A percentile compares a stretch with the other conserved stretches of the same genome.
These are phyloP conservation scores for Lineus longissimus DNA, from an alignment of 1,140 invertebrate species.

Conservation along the genomic window DNA sequence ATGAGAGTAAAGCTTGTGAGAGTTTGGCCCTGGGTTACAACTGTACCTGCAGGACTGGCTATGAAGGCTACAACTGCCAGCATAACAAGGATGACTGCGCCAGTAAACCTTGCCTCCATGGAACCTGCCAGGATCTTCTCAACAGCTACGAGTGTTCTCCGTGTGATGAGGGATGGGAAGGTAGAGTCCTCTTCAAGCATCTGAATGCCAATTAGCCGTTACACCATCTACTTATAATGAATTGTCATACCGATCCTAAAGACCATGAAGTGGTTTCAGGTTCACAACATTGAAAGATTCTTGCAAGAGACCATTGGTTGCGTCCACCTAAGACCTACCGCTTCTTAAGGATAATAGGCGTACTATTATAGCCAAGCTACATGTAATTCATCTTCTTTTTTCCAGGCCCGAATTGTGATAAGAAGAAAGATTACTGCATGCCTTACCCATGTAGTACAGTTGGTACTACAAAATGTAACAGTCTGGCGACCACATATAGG, in stretches of 20 bases:
- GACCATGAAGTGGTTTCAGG: not conserved
- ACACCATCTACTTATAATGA: not conserved
- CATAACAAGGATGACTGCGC: slow-evolving; percentile 90
- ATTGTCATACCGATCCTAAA: not conserved
- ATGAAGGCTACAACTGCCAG: not conserved
- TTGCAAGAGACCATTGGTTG: no score
- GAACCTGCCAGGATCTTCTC: slow-evolving; percentile 44
- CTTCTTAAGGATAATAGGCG: no score
- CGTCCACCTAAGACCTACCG: no score
- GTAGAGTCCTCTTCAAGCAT: not conserved
- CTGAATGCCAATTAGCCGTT: not conserved
- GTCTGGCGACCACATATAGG: no score
- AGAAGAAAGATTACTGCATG: no score
- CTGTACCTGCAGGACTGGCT: not conserved
- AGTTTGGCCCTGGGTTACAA: not conserved
- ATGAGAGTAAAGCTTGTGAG: not conserved
- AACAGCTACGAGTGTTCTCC: not conserved
- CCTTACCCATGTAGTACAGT: no score
- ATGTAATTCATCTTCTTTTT: no score
- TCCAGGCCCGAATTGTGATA: no score
- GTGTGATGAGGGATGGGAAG: not conserved
- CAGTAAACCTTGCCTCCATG: slow-evolving; percentile 82
- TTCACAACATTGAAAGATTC: not conserved
- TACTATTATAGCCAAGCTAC: no score
- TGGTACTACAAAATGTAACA: no score